Base-by-base conservation (phyloP, 2,113 vertebrate genomes). In the Lepisosteus oculatus region DNA sequence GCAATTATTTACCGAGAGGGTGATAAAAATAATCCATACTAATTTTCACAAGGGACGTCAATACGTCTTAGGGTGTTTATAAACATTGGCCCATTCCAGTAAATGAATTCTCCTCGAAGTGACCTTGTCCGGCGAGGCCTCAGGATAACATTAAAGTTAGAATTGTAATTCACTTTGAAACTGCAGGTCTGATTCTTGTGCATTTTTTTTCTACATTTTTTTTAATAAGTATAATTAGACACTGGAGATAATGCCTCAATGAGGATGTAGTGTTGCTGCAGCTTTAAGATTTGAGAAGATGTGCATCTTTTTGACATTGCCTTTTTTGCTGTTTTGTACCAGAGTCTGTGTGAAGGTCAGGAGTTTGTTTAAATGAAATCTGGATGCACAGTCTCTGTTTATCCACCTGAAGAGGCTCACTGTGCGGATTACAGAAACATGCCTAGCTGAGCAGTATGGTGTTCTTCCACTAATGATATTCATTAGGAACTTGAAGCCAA, bases 31-130 rank as follows among this genome's bases (percentile, higher is more conserved):
- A 68, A 68, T 55, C 66, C 29, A 54, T 68, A 55, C 66, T 55
- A 55, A 68, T 68, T 68, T 68, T 68, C 66, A 54, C 66, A 29
- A 29, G 66, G 66, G 66, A 68, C 9, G 66, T 68, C 66, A 68
- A 68, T 68, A 68, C 44, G 14, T 17, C 66, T 68, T 41, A 59
- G 56, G 56, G 3, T 59, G 56, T 59, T 59, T 59, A 59, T 59
- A 59, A 59, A 59, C 57, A 65, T 2, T 29, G 62, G 62, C 17
- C 17, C 42, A 29, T 43, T 29, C 8, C 3, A 17, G 62, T 65
- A 61, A 70, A 70, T 29, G 8, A 55, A 68, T 55, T 54, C 54
- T 8, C 51, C 15, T 61, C 55, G 57, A 69, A 59, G 68, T 70
- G 68, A 70, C 68, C 56, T 61, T 70, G 68, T 55, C 55, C n/a